Evolutionary conservation across 1,140 invertebrate species (phyloP).

Genomic region (Cyclargus thomasi): DNA sequence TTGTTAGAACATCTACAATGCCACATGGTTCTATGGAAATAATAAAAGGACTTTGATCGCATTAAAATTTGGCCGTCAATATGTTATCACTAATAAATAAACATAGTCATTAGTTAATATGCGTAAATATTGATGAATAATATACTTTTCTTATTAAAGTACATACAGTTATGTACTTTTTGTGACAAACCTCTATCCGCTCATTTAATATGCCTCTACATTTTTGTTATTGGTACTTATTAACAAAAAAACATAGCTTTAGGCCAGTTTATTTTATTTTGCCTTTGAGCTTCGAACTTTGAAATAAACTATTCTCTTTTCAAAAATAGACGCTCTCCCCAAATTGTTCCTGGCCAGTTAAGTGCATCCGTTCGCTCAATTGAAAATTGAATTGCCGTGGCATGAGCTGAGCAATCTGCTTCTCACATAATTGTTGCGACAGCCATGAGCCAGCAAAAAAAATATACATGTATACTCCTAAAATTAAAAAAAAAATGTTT

Average conservation of each 20-base stretch:
- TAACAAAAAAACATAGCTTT: background rate
- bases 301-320: background rate
- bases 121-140: background rate
- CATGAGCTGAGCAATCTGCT: background rate
- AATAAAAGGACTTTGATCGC: background rate
- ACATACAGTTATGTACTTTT: no score
- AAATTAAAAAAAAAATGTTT: no score
- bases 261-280: background rate
- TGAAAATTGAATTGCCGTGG: slow-evolving; percentile 9
- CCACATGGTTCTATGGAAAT: background rate
- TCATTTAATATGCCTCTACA: background rate
- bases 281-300: slow-evolving; percentile 2
- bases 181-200: no score
- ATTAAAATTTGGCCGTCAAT: background rate
- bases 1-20: background rate
- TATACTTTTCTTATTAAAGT: background rate
- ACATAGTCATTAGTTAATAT: background rate
- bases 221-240: background rate
- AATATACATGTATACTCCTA: no score
- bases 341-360: slow-evolving; percentile 8
- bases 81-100: background rate
- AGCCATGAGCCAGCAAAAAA: no score
- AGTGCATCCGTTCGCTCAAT: background rate
- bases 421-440: background rate
- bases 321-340: background rate